These are phyloP conservation scores for Drosophila novamexicana DNA, from an alignment of 1,140 invertebrate species.

Conservation along the genomic window DNA sequence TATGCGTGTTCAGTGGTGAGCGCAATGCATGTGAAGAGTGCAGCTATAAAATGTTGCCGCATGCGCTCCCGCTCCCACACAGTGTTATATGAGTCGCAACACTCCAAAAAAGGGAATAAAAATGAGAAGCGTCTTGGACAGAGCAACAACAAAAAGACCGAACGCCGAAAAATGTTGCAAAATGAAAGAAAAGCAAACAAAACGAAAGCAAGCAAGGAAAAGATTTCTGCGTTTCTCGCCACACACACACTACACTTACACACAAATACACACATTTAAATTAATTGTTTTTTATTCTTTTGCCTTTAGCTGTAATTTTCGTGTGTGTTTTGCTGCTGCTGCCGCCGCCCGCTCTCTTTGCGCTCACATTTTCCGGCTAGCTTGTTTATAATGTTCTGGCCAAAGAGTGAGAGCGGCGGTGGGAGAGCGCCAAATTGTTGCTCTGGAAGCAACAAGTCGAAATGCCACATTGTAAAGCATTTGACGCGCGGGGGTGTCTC, in stretches of 20 bases:
- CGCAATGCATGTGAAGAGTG: conserved; percentile 71
- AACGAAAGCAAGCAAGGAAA: conserved; percentile 55
- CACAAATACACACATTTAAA: conserved; percentile 35
- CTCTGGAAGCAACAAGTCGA: conserved; percentile 74
- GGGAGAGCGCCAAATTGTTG: conserved; percentile 57
- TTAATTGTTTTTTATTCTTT: conserved; percentile 60
- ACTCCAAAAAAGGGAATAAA: conserved; percentile 83
- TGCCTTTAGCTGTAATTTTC: conserved; percentile 59
- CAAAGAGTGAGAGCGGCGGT: conserved; percentile 22
- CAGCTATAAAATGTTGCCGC: conserved; percentile 65
- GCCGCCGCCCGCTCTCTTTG: conserved; percentile 1
- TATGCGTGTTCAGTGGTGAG: conserved; percentile 55
- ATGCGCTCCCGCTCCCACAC: conserved; percentile 65
- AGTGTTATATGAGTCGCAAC: conserved; percentile 80
- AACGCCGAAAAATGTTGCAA: conserved; percentile 76
- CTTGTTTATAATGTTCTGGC: conserved; percentile 49
- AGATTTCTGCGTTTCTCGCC: conserved; percentile 40
- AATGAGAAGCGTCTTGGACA: conserved; percentile 70
- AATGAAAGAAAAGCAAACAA: conserved; percentile 66
- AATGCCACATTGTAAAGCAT: conserved; percentile 7
- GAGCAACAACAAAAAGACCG: conserved; percentile 52
- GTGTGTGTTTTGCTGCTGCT: conserved; percentile 44
- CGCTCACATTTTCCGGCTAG: conserved; percentile 49
- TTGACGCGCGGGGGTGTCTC: conserved; percentile 4
- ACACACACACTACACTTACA: conserved; percentile 6